Conservation (phyloP, 1,140 invertebrate species). For the Kradibia gibbosae region DNA sequence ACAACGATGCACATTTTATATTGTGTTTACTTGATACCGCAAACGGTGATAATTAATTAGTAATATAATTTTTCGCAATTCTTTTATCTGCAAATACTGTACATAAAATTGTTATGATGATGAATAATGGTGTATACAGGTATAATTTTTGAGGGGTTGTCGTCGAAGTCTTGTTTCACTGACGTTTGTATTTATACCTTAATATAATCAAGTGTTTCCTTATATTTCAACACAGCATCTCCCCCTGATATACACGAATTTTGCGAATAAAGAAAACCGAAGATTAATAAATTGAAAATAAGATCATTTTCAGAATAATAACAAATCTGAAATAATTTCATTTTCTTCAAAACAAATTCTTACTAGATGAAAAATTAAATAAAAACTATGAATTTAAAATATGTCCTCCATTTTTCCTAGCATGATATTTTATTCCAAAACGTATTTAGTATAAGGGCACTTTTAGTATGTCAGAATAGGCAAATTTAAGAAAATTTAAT, state of each 20-base stretch:
- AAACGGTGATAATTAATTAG: slow-evolving; percentile 50
- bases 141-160: slow-evolving; percentile 17
- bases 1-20: slow-evolving; percentile 41
- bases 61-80: slow-evolving; percentile 54
- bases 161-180: slow-evolving; percentile 21
- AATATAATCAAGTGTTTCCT: slow-evolving; percentile 1
- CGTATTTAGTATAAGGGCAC: neutral
- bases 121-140: slow-evolving; percentile 31
- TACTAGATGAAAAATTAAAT: neutral
- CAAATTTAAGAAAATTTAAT: neutral
- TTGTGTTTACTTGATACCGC: slow-evolving; percentile 38
- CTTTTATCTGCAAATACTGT: slow-evolving; percentile 67
- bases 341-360: neutral
- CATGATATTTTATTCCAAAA: neutral
- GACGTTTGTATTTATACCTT: slow-evolving; percentile 24
- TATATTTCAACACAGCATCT: neutral
- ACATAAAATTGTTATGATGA: slow-evolving; percentile 58
- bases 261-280: neutral
- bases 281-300: neutral
- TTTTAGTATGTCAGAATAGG: neutral
- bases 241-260: neutral
- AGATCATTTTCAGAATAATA: neutral
- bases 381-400: neutral
- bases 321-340: neutral
- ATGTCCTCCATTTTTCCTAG: neutral